Evolutionary conservation across 30 jellyfish, hydroid and myxozoan species (phyloP).

Genomic region (Chrysaora quinquecirrha): DNA sequence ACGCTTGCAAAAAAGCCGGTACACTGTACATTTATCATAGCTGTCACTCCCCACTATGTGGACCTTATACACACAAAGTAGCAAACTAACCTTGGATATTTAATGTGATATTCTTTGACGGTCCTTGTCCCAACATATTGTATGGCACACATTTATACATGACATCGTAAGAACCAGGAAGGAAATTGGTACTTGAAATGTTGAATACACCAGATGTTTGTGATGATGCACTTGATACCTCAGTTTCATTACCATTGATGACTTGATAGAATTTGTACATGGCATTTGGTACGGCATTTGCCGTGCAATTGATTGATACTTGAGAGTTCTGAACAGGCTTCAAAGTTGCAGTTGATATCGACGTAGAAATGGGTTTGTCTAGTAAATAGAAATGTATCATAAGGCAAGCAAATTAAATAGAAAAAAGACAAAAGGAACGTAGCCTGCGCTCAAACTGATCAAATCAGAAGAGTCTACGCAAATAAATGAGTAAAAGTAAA

Average conservation of each 20-base stretch:
- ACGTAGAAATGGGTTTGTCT: conserved; percentile 35
- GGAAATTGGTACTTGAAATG: conserved; percentile 10
- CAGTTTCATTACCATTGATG: background rate
- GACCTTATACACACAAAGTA: too few species aligned
- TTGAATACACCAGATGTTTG: conserved; percentile 20
- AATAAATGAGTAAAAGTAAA: background rate
- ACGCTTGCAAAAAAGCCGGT: too few species aligned
- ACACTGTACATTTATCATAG: too few species aligned
- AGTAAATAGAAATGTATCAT: background rate
- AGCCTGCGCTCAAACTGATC: background rate
- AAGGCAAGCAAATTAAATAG: too few species aligned
- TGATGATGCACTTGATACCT: conserved; percentile 4
- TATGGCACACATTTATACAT: conserved; percentile 60
- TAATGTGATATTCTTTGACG: conserved; percentile 1
- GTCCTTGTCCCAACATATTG: conserved; percentile 54
- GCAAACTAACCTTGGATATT: conserved; percentile 58
- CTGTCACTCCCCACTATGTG: too few species aligned
- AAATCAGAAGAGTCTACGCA: background rate
- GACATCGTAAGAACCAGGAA: conserved; percentile 1
- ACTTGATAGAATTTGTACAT: conserved; percentile 19
- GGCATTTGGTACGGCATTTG: conserved; percentile 37
- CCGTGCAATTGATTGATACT: conserved; percentile 28
- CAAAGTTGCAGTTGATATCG: background rate
- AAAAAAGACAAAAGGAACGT: background rate
- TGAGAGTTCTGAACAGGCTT: conserved; percentile 5